Evolutionary conservation across 2,113 vertebrate genomes (phyloP).

Genomic region (Colinus virginianus): DNA sequence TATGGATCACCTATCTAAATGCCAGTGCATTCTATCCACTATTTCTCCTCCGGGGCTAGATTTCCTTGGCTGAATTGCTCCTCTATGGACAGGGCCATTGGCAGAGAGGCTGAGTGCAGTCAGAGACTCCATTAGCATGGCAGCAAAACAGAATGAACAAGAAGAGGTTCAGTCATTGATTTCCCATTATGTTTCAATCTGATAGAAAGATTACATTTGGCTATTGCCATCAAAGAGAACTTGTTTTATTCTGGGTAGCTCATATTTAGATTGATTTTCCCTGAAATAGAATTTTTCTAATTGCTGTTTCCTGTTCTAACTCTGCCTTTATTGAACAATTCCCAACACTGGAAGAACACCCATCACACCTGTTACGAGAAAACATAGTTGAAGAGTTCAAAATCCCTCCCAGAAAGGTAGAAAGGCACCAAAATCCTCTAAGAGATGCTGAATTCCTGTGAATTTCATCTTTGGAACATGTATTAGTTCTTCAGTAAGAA

Average conservation of each 20-base stretch:
- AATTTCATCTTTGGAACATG: not conserved
- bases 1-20: not conserved
- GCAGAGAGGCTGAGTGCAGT: not conserved
- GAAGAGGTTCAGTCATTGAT: slow-evolving; percentile 19
- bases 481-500: not conserved
- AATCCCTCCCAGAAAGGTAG: not conserved
- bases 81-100: accelerated
- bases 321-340: not conserved
- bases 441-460: not conserved
- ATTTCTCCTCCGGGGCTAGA: not conserved
- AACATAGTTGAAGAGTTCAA: not conserved
- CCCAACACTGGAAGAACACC: not conserved
- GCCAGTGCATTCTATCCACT: not conserved
- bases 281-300: slow-evolving; percentile 32
- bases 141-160: not conserved
- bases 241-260: slow-evolving; percentile 24
- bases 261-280: slow-evolving; percentile 40
- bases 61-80: not conserved
- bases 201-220: slow-evolving; percentile 8
- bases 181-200: slow-evolving; percentile 47
- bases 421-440: not conserved
- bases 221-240: not conserved
- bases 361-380: not conserved
- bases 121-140: slow-evolving; percentile 11
- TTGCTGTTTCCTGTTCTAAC: not conserved